Conservation (phyloP, 1,140 invertebrate genomes). For the Cydia splendana region DNA sequence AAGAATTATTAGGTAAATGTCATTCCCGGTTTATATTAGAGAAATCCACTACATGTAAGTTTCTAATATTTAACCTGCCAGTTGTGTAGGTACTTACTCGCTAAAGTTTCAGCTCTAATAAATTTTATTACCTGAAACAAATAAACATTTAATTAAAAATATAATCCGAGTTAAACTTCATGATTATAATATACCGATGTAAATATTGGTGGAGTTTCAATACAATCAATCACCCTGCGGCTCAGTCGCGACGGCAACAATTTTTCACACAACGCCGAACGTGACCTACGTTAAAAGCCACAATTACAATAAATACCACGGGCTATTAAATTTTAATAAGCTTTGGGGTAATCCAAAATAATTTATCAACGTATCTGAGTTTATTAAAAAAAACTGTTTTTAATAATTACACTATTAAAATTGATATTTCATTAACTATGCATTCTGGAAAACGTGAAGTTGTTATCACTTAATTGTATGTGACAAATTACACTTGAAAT, state of each 20-base stretch:
- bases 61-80: too few relatives aligned
- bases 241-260: neutral
- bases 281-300: constrained; percentile 1
- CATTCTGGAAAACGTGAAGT: neutral
- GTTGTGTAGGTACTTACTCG: neutral
- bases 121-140: neutral
- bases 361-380: neutral
- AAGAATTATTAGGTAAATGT: too few relatives aligned
- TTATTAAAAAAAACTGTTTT: neutral
- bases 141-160: neutral
- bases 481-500: neutral
- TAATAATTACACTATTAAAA: too few relatives aligned
- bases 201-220: neutral
- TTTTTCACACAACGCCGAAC: constrained; percentile 1
- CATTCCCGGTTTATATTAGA: too few relatives aligned
- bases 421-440: too few relatives aligned
- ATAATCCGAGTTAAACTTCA: neutral
- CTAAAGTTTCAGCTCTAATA: neutral
- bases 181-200: neutral
- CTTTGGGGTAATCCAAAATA: neutral
- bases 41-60: too few relatives aligned
- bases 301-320: neutral
- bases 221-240: neutral
- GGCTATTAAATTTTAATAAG: neutral
- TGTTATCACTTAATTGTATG: neutral